Conservation (phyloP, 1,140 invertebrate genomes). For the Dinoponera quadriceps region DNA sequence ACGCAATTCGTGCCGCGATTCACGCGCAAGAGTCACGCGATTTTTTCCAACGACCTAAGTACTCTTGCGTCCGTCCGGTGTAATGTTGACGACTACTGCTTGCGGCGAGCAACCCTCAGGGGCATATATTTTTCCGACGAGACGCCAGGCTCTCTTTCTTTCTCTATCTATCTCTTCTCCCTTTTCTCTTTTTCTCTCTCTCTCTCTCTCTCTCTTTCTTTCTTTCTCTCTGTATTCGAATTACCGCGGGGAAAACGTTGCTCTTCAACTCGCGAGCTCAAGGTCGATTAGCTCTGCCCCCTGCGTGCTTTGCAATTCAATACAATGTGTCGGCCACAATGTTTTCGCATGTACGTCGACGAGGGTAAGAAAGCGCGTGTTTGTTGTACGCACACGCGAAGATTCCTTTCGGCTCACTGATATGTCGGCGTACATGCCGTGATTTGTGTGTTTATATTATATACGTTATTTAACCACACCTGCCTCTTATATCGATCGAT, state of each 20-base stretch:
- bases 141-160: neutral
- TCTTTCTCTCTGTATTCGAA: neutral
- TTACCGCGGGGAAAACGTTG: neutral
- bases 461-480: constrained; percentile 13
- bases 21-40: neutral
- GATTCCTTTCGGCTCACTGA: neutral
- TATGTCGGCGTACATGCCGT: neutral
- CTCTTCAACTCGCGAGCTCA: neutral
- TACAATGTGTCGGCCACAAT: neutral
- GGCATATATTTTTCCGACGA: neutral
- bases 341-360: neutral
- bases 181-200: too few species aligned
- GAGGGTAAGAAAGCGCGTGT: neutral
- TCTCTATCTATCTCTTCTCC: neutral
- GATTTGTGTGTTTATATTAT: neutral
- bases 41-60: neutral
- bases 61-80: neutral
- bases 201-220: neutral
- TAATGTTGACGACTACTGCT: neutral
- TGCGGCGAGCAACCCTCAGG: neutral
- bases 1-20: neutral
- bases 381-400: neutral
- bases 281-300: neutral
- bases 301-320: neutral
- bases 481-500: neutral